A percentile compares a stretch with the other conserved stretches of the same genome.
phyloP scores from a whole-genome alignment of 2,113 vertebrate genomes.

The Oryzias celebensis region DNA sequence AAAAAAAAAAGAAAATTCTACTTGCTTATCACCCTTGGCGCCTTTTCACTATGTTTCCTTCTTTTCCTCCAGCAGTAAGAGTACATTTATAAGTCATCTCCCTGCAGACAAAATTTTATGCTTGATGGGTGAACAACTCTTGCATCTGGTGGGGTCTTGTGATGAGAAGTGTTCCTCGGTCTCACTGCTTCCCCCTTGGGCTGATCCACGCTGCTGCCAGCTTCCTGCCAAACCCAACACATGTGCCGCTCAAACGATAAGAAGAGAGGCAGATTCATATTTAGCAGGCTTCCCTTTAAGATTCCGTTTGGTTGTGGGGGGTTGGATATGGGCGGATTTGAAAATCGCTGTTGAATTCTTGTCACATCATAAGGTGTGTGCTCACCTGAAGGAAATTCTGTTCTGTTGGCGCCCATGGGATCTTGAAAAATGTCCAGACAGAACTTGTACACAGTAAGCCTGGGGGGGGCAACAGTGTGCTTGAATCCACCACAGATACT shows the following conservation, averaged over 20 bases:
- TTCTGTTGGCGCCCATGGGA: conserved; percentile 22
- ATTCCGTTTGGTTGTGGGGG: neutral
- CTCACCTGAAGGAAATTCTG: conserved; percentile 44
- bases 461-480: conserved; percentile 24
- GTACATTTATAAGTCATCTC: conserved; percentile 75
- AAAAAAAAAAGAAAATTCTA: conserved; percentile 21
- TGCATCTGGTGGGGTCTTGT: conserved; percentile 73
- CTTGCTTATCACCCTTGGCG: conserved; percentile 29
- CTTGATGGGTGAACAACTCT: conserved; percentile 71
- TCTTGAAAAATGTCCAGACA: conserved; percentile 48
- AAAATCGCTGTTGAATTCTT: conserved; percentile 41
- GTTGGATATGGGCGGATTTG: conserved; percentile 7
- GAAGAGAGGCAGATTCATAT: conserved; percentile 39
- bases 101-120: conserved; percentile 75
- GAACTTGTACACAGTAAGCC: conserved; percentile 39
- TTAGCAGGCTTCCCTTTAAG: conserved; percentile 8
- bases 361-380: conserved; percentile 45
- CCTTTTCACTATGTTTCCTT: conserved; percentile 17
- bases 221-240: conserved; percentile 52
- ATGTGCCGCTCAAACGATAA: conserved; percentile 56
- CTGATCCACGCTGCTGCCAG: conserved; percentile 41
- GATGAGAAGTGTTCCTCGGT: conserved; percentile 59
- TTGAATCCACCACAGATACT: conserved; percentile 19
- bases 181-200: conserved; percentile 48
- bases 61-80: conserved; percentile 51